Conservation (phyloP, 2,113 vertebrate species). For the Sinocyclocheilus maitianheensis region DNA sequence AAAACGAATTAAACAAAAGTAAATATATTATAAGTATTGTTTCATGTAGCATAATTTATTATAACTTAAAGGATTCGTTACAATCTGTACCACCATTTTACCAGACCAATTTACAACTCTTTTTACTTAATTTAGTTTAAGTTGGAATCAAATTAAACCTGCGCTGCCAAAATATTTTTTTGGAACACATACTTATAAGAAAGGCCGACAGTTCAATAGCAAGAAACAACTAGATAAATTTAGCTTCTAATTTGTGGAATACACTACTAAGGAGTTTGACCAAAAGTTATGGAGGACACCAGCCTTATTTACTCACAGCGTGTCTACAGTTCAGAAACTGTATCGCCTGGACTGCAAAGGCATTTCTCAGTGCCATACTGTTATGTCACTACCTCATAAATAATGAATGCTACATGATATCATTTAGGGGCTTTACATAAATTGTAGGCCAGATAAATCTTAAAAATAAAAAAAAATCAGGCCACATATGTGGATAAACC, state of each 20-base stretch:
- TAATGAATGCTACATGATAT: slow-evolving; percentile 56
- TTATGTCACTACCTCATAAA: slow-evolving; percentile 61
- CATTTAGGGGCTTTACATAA: slow-evolving; percentile 50
- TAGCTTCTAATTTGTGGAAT: neutral
- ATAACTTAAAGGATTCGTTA: neutral
- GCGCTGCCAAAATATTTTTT: neutral
- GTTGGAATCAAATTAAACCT: neutral
- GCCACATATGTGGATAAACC: slow-evolving; percentile 1
- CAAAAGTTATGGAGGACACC: neutral
- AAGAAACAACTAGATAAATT: neutral
- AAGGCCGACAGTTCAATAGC: neutral
- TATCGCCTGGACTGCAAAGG: slow-evolving; percentile 19
- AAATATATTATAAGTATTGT: neutral
- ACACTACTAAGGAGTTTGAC: neutral
- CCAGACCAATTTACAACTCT: neutral
- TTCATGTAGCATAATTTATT: neutral
- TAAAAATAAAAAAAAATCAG: neutral
- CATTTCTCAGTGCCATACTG: slow-evolving; percentile 53
- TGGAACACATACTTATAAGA: neutral
- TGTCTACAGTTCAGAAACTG: slow-evolving; percentile 5
- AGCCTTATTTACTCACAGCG: slow-evolving; percentile 45
- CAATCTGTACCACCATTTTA: neutral
- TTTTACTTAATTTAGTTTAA: neutral
- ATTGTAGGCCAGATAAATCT: slow-evolving; percentile 37
- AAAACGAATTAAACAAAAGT: neutral